phyloP scores from a whole-genome alignment of 2,113 vertebrate species.

The Sminthopsis crassicaudata region DNA sequence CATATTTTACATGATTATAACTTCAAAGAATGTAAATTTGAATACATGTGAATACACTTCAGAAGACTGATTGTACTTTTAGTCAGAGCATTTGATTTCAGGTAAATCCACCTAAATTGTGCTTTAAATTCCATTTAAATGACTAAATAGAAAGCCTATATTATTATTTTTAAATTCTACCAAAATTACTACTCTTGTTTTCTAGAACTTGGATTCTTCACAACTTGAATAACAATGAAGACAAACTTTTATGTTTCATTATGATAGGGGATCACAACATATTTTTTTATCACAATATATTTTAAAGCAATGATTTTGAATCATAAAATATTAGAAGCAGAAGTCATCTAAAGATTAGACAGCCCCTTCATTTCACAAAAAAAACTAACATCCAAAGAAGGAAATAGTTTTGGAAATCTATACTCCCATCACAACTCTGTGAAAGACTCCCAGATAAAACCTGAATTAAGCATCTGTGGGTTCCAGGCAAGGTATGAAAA shows the following conservation, averaged over 20 bases:
- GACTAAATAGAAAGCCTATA: background rate
- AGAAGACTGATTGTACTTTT: background rate
- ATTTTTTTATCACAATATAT: background rate
- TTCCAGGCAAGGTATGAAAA: no score
- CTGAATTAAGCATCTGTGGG: no score
- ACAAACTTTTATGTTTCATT: constrained; percentile 21
- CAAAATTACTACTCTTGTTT: background rate
- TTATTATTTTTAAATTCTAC: background rate
- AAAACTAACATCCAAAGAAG: background rate
- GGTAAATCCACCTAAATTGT: background rate
- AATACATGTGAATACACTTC: background rate
- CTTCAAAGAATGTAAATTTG: background rate
- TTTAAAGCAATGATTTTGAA: constrained; percentile 64
- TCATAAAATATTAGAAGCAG: constrained; percentile 26
- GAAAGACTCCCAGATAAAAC: no score
- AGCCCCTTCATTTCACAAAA: constrained; percentile 50
- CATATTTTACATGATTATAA: background rate
- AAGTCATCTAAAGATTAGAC: constrained; percentile 26
- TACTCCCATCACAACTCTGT: background rate
- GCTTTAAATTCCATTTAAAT: constrained; percentile 46
- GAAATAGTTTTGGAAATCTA: background rate
- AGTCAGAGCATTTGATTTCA: background rate
- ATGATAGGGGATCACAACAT: constrained; percentile 15
- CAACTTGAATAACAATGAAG: background rate
- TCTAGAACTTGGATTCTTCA: background rate